phyloP scores from a whole-genome alignment of 2,888 invertebrate species.

The Acleris literana region DNA sequence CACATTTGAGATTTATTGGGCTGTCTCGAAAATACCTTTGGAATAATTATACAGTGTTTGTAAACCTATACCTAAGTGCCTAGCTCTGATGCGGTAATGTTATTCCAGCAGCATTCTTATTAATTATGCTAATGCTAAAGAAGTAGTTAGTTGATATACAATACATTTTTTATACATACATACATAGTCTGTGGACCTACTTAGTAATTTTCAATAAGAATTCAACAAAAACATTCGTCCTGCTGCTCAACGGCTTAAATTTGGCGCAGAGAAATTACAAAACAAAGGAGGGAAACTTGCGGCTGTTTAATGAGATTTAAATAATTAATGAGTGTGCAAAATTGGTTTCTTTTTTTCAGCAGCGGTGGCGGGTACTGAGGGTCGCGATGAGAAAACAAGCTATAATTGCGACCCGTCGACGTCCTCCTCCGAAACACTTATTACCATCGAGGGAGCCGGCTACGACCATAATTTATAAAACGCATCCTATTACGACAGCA shows the following conservation, averaged over 20 bases:
- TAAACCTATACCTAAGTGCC: no score
- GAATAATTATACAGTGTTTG: no score
- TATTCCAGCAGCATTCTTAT: neutral
- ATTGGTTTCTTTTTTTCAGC: conserved; percentile 78
- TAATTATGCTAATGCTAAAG: no score
- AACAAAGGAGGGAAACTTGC: conserved; percentile 73
- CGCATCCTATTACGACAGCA: conserved; percentile 59
- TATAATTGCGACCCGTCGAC: conserved; percentile 73
- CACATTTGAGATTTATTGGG: conserved; percentile 32
- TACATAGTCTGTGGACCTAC: no score
- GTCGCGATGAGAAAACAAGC: conserved; percentile 70
- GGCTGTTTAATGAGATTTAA: conserved; percentile 83
- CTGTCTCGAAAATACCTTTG: conserved; percentile 41
- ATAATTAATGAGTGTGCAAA: conserved; percentile 83
- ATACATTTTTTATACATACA: no score
- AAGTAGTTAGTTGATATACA: no score
- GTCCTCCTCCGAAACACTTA: conserved; percentile 44
- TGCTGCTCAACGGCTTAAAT: conserved; percentile 64
- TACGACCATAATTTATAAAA: conserved; percentile 63
- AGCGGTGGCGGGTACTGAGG: conserved; percentile 62
- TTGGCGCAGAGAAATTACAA: conserved; percentile 64
- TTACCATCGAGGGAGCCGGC: conserved; percentile 52
- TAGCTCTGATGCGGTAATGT: neutral
- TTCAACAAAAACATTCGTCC: conserved; percentile 39
- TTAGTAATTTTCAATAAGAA: no score